phyloP scores from a whole-genome alignment of 2,888 invertebrate genomes.

The Drosophila quasianomalipes region DNA sequence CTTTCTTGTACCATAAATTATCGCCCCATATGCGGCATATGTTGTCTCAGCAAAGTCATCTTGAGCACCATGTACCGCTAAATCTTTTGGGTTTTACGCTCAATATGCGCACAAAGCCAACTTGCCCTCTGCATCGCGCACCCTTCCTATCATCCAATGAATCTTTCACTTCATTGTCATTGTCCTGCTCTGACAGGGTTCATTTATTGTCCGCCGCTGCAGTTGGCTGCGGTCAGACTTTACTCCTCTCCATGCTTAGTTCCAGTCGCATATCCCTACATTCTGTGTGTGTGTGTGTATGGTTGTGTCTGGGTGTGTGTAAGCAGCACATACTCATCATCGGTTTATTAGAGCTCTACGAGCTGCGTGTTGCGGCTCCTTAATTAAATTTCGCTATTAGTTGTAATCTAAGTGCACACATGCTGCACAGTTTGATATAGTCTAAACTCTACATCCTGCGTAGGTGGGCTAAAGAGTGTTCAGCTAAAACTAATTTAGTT shows the following conservation, averaged over 20 bases:
- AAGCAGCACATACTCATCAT: conserved; percentile 48
- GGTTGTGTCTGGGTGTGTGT: conserved; percentile 6
- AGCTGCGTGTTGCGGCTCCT: conserved; percentile 50
- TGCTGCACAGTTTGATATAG: conserved; percentile 18
- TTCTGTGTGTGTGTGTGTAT: background rate
- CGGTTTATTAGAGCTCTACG: conserved; percentile 35
- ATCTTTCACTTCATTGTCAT: conserved; percentile 55
- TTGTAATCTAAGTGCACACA: conserved; percentile 60
- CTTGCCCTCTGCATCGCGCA: background rate
- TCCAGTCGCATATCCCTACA: conserved; percentile 25
- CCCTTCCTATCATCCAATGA: background rate
- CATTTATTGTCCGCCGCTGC: conserved; percentile 79
- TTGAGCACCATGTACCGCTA: conserved; percentile 71
- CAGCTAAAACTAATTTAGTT: background rate
- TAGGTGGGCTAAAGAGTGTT: background rate
- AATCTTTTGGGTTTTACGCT: conserved; percentile 76
- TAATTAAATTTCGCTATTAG: conserved; percentile 75
- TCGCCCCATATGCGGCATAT: conserved; percentile 55
- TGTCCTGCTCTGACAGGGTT: conserved; percentile 56
- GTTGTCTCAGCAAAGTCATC: conserved; percentile 67
- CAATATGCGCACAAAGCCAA: conserved; percentile 54
- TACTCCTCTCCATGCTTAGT: conserved; percentile 14
- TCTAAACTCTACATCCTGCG: no score
- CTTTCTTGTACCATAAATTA: conserved; percentile 43
- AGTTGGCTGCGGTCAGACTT: conserved; percentile 68